These are phyloP conservation scores for Scrobipalpa costella DNA, from an alignment of 2,888 invertebrate species.

Conservation along the genomic window DNA sequence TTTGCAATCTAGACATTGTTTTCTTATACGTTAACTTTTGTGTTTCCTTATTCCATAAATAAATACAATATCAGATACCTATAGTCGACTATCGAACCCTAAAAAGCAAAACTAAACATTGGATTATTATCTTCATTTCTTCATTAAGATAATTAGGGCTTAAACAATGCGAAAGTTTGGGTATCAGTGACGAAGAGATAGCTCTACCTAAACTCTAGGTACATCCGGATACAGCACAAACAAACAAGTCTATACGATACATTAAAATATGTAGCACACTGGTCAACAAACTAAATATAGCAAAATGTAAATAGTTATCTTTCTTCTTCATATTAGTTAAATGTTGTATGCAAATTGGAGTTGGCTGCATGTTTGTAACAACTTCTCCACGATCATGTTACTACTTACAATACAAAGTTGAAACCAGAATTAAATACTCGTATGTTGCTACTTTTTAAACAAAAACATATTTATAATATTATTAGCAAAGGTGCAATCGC, in stretches of 20 bases:
- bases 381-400: conserved; percentile 5
- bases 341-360: conserved; percentile 18
- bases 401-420: conserved; percentile 23
- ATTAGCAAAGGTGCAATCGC: too few relatives aligned
- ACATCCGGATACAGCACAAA: too few relatives aligned
- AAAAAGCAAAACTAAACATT: background rate
- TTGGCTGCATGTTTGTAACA: background rate
- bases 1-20: too few relatives aligned
- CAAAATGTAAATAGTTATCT: background rate
- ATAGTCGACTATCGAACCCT: background rate
- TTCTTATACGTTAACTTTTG: too few relatives aligned
- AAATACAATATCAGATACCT: too few relatives aligned
- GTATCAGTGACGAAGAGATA: too few relatives aligned
- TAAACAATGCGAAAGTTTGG: too few relatives aligned
- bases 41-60: too few relatives aligned
- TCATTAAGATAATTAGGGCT: too few relatives aligned
- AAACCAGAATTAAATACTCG: conserved; percentile 6
- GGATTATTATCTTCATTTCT: too few relatives aligned
- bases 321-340: conserved; percentile 12
- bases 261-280: background rate
- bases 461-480: too few relatives aligned
- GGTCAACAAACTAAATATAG: background rate
- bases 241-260: background rate
- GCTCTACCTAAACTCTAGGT: too few relatives aligned
- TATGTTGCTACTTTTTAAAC: background rate